Evolutionary conservation across 1,140 invertebrate species (phyloP).

Genomic region (Anagrus nilaparvatae): DNA sequence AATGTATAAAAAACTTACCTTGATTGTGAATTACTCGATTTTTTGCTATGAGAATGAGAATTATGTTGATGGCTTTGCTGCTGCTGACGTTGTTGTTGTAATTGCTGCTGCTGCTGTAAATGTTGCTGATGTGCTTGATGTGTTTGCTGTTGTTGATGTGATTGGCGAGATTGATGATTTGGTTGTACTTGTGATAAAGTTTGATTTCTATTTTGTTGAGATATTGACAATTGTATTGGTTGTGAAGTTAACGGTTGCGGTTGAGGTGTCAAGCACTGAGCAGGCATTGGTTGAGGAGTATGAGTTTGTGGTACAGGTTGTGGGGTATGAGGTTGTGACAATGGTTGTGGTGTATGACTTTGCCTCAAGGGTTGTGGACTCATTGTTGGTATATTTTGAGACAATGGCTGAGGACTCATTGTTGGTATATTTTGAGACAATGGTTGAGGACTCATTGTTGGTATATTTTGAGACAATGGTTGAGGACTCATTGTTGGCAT

Average conservation of each 20-base stretch:
- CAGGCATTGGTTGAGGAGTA: constrained; percentile 22
- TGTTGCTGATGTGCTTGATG: too few species aligned
- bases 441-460: constrained; percentile 36
- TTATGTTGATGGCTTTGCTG: constrained; percentile 20
- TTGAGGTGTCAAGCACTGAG: constrained; percentile 17
- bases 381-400: constrained; percentile 33
- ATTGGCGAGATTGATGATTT: constrained; percentile 13
- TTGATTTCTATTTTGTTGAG: constrained; percentile 28
- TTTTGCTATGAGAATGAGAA: constrained; percentile 29
- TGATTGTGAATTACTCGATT: too few species aligned
- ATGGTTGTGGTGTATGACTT: constrained; percentile 44
- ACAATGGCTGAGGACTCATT: constrained; percentile 35
- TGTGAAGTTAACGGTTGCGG: constrained; percentile 23
- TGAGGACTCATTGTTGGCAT: constrained; percentile 36
- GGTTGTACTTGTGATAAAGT: constrained; percentile 27
- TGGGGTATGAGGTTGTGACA: constrained; percentile 38
- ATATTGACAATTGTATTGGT: constrained; percentile 15
- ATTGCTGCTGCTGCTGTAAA: constrained; percentile 27
- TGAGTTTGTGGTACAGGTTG: constrained; percentile 33
- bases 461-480: constrained; percentile 33
- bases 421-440: constrained; percentile 34
- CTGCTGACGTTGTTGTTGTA: constrained; percentile 29
- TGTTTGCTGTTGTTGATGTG: constrained; percentile 26
- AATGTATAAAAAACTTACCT: too few species aligned
- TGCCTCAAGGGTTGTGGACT: constrained; percentile 36